These are phyloP conservation scores for Rhadinocentrus ornatus DNA, from an alignment of 2,797 vertebrate species.

Conservation along the genomic window DNA sequence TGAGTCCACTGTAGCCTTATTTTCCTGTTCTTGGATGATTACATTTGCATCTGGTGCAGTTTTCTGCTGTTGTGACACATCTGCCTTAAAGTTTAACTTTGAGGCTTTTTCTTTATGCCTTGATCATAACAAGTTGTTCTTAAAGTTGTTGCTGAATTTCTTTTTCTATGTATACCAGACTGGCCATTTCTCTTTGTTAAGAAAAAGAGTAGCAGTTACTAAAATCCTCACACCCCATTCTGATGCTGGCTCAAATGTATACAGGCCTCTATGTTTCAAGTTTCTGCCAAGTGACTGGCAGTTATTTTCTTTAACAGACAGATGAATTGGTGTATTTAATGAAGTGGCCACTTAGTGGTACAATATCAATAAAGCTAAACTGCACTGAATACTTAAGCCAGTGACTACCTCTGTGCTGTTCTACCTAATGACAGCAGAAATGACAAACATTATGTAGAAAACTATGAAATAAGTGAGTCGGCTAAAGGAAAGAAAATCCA, in stretches of 20 bases:
- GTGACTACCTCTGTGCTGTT: not conserved
- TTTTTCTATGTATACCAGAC: not conserved
- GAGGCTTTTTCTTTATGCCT: not conserved
- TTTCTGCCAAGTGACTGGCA: not conserved
- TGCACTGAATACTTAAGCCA: not conserved
- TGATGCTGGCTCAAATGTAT: not conserved
- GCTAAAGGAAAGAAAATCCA: constrained; percentile 5
- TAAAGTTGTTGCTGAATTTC: not conserved
- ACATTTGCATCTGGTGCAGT: not conserved
- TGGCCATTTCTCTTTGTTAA: not conserved
- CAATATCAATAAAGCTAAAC: not conserved
- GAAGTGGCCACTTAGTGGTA: not conserved
- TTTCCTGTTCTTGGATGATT: not conserved
- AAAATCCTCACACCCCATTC: not conserved
- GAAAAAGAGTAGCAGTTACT: not conserved
- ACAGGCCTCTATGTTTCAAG: not conserved
- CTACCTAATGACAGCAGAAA: not conserved
- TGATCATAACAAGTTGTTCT: not conserved
- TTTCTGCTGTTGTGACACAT: constrained; percentile 1
- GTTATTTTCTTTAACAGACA: not conserved
- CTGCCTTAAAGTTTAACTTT: not conserved
- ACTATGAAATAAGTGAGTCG: not conserved
- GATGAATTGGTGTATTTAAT: not conserved
- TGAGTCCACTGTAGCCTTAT: not conserved
- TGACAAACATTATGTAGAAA: not conserved